Percentiles rank a stretch among this genome's conserved stretches.
Evolutionary conservation across 2,797 vertebrate genomes (phyloP).

Genomic region (Gadopsis marmoratus): DNA sequence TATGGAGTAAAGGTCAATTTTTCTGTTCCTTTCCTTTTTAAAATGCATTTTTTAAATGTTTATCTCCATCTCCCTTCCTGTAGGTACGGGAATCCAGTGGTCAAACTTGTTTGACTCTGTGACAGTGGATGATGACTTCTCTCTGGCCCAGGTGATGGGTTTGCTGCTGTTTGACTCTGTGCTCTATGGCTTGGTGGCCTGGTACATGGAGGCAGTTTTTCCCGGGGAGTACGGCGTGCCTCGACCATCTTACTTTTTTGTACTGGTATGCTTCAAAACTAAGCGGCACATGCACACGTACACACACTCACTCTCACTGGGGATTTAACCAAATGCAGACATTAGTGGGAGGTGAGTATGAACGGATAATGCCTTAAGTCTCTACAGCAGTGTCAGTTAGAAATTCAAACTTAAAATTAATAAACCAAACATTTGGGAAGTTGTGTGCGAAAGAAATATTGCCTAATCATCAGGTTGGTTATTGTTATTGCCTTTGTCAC

Average conservation of each 20-base stretch:
- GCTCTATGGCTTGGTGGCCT: conserved; percentile 92
- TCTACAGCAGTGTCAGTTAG: not conserved
- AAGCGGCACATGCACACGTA: not conserved
- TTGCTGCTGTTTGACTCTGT: conserved; percentile 92
- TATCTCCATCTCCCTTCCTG: not conserved
- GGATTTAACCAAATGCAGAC: conserved; percentile 2
- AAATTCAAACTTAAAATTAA: not conserved
- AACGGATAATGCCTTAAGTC: not conserved
- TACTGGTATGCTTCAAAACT: conserved; percentile 87
- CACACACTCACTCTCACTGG: not conserved
- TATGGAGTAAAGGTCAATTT: not conserved
- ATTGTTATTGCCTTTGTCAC: not conserved
- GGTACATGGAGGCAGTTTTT: conserved; percentile 96
- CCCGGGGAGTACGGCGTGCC: conserved; percentile 97
- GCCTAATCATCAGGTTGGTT: not conserved
- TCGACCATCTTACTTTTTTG: conserved; percentile 94
- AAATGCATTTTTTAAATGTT: not conserved
- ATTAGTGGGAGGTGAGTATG: not conserved
- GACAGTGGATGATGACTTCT: conserved; percentile 95
- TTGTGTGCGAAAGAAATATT: not conserved
- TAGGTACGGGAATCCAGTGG: conserved; percentile 96
- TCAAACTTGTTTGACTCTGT: conserved; percentile 91
- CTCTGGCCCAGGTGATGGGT: conserved; percentile 92
- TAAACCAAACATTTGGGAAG: not conserved
- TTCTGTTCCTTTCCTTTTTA: not conserved